phyloP scores from a whole-genome alignment of 2,113 vertebrate species.

The Petrocephalus zakoni region DNA sequence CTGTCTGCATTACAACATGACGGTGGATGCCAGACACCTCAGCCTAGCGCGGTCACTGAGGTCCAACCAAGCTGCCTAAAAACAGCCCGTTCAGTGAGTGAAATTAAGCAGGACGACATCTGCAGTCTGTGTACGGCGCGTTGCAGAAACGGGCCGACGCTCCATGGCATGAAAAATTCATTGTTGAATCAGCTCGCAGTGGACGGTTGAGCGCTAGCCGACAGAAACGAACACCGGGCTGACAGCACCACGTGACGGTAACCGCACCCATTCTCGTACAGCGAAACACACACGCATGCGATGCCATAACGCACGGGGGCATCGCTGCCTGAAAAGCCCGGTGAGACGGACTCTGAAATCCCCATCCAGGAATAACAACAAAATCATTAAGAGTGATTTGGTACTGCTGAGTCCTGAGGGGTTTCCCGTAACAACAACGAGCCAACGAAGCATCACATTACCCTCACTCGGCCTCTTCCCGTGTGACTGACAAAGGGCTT shows the following conservation, averaged over 20 bases:
- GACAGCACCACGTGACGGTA: not conserved
- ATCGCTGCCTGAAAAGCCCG: slow-evolving; percentile 16
- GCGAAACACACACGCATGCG: not conserved
- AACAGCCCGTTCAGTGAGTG: not conserved
- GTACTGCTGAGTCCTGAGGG: not conserved
- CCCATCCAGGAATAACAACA: not conserved
- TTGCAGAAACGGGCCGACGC: not conserved
- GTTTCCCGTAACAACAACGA: not conserved
- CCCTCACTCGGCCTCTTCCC: not conserved
- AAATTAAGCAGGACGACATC: not conserved
- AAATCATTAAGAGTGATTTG: not conserved
- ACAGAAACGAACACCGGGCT: not conserved
- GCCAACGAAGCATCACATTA: not conserved
- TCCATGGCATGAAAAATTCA: not conserved
- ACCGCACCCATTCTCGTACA: not conserved
- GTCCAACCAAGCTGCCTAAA: not conserved
- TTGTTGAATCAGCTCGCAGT: not conserved
- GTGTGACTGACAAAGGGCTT: not conserved
- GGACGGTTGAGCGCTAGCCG: not conserved
- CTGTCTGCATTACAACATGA: slow-evolving; percentile 28
- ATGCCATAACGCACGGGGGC: slow-evolving; percentile 29
- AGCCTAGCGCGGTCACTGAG: not conserved
- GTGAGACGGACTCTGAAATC: not conserved
- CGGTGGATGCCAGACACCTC: slow-evolving; percentile 42
- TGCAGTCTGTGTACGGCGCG: not conserved